Percentiles rank a stretch among this genome's conserved stretches.
Evolutionary conservation across 2,797 vertebrate species (phyloP).

Genomic region (Octomys mimax): DNA sequence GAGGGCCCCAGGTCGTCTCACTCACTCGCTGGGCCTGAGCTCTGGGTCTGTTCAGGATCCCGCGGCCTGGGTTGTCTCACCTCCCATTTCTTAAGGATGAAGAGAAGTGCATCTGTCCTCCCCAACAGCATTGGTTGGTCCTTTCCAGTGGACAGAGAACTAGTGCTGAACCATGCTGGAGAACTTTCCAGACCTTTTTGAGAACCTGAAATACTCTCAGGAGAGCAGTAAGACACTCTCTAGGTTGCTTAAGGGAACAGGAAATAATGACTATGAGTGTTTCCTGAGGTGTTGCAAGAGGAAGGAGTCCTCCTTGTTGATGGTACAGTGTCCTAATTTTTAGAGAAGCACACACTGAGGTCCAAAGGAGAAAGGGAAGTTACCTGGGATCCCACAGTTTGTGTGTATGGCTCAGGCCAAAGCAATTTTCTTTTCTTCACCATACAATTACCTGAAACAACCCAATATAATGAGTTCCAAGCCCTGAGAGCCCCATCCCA

Average conservation of each 20-base stretch:
- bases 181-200: conserved; percentile 10
- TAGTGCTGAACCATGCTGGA: neutral
- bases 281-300: neutral
- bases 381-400: neutral
- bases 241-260: conserved; percentile 55
- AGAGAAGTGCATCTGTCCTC: neutral
- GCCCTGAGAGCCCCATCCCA: conserved; percentile 65
- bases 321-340: conserved; percentile 42
- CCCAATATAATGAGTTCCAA: conserved; percentile 55
- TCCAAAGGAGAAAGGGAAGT: neutral
- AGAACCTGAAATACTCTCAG: conserved; percentile 67
- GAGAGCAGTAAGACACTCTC: conserved; percentile 60
- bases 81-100: neutral
- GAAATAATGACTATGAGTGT: conserved; percentile 76
- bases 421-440: neutral
- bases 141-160: conserved; percentile 11
- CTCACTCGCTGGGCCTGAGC: too few species aligned
- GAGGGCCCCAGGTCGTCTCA: too few species aligned
- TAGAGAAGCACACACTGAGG: conserved; percentile 27
- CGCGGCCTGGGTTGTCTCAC: too few species aligned
- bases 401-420: neutral
- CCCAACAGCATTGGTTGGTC: neutral
- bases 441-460: neutral
- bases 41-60: too few species aligned
- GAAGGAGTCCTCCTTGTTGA: conserved; percentile 14